These are phyloP conservation scores for Malthinus seriepunctatus DNA, from an alignment of 2,888 invertebrate species.

Conservation along the genomic window DNA sequence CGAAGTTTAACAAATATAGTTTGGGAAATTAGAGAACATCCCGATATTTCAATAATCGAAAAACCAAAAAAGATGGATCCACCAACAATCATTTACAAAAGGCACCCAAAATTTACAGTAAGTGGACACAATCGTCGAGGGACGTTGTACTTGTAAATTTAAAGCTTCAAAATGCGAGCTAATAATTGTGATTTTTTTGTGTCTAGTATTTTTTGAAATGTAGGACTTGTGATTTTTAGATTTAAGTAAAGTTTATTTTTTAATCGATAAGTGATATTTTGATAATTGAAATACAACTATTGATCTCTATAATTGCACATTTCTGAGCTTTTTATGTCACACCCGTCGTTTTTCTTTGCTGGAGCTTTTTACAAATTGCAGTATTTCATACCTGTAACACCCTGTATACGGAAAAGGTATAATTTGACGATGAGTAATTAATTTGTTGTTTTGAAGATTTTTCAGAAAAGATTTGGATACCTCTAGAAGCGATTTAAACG, in stretches of 20 bases:
- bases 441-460: background rate
- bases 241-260: constrained; percentile 25
- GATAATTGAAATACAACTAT: constrained; percentile 18
- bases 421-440: background rate
- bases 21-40: constrained; percentile 65
- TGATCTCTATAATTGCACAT: constrained; percentile 22
- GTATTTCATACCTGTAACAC: background rate
- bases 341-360: background rate
- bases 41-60: constrained; percentile 50
- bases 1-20: constrained; percentile 86
- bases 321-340: background rate
- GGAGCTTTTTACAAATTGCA: background rate
- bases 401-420: background rate
- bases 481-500: background rate
- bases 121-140: constrained; percentile 36
- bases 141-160: constrained; percentile 37
- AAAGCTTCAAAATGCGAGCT: too few relatives aligned
- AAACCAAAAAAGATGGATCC: constrained; percentile 48
- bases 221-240: constrained; percentile 29
- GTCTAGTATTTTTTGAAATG: constrained; percentile 17
- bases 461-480: background rate
- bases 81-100: constrained; percentile 55
- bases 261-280: constrained; percentile 25
- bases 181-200: constrained; percentile 34
- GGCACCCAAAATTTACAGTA: constrained; percentile 57